Conservation (phyloP, 2,797 vertebrate species). For the Darevskia mixta region DNA sequence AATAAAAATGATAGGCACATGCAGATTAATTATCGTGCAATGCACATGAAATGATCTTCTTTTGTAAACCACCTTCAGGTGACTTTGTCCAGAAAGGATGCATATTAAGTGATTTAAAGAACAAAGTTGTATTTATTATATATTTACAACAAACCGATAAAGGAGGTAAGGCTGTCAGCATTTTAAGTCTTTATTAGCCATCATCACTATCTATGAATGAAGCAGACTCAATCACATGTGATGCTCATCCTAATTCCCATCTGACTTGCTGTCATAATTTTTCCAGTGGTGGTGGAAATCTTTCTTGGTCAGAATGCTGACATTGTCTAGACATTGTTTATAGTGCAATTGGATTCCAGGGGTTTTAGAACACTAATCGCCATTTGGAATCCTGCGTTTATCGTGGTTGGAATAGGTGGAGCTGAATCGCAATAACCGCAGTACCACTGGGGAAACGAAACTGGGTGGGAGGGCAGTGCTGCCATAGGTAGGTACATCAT, state of each 20-base stretch:
- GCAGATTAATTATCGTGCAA: too few species aligned
- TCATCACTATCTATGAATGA: constrained; percentile 11
- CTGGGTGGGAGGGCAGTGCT: background rate
- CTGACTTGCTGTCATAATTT: constrained; percentile 16
- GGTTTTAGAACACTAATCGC: background rate
- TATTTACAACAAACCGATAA: background rate
- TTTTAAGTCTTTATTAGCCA: background rate
- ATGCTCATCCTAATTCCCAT: constrained; percentile 16
- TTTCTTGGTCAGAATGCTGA: background rate
- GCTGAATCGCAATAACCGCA: background rate
- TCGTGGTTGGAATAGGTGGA: rapidly evolving
- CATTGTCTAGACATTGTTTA: background rate
- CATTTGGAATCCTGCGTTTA: background rate
- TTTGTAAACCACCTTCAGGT: too few species aligned
- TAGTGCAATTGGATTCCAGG: background rate
- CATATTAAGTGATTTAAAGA: too few species aligned
- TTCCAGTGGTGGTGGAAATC: constrained; percentile 1
- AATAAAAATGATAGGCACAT: too few species aligned
- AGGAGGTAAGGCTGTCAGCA: background rate
- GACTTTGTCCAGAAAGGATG: too few species aligned
- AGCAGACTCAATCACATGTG: background rate
- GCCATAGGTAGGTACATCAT: rapidly evolving
- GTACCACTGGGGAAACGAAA: background rate
- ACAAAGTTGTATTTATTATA: background rate
- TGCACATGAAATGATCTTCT: too few species aligned